Evolutionary conservation across 2,888 invertebrate species (phyloP), one percentile per base, ranked within the genome.

Genomic region (Epinotia brunnichana): DNA sequence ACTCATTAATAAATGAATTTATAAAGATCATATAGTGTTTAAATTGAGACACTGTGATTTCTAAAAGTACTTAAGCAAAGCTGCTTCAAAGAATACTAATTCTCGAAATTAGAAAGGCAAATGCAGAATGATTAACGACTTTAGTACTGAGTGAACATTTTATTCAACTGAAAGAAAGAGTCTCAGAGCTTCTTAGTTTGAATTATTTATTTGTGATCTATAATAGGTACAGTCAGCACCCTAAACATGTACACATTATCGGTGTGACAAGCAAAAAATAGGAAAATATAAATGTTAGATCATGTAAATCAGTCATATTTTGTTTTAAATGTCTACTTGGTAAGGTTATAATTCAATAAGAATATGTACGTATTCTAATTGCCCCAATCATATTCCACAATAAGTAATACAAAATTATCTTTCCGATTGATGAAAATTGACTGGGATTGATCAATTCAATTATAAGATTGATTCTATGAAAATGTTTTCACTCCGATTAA

Each of bases 31-130:
- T 39, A 9, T 29, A 29, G 48, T 21, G 3, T 69, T 21, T n/a
- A 48, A 51, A 35, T 19, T 35, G 21, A 41, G 9, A 9, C 15
- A 19, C 10, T 19, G 17, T 61, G 15, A 60, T 48, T 39, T 39
- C n/a, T 51, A 29, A 57, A 67, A 71, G 39, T 60, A 60, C 39
- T 71, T 53, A 60, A 71, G 44, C 44, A 24, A 60, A 56, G 53
- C 54, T 29, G 29, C 13, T 61, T 61, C 44, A 54, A 61, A 61
- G 71, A 70, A 70, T 70, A 60, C 57, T 63, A 67, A 56, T 67
- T 61, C 41, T 44, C 44, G 41, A 48, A 60, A 67, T 72, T 61
- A 67, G 54, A 67, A 72, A 67, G 44, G 54, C 67, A 72, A 72
- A 72, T 72, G 48, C 61, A 54, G 61, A 61, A 61, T 67, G 60